A percentile compares a stretch with the other conserved stretches of the same genome.
These are phyloP conservation scores for Microctonus hyperodae DNA, from an alignment of 2,888 invertebrate genomes.

Conservation along the genomic window DNA sequence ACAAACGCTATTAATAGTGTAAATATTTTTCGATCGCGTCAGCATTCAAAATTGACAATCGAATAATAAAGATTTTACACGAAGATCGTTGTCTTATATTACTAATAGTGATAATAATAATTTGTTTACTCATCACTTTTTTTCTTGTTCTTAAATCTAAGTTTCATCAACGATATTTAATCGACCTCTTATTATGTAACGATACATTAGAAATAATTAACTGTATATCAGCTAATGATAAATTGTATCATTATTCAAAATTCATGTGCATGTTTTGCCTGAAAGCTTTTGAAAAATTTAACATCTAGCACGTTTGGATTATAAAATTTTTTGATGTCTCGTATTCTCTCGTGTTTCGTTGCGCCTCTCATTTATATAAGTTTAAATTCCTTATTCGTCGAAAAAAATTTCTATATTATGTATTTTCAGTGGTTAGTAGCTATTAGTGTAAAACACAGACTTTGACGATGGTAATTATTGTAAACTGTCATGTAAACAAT, in stretches of 20 bases:
- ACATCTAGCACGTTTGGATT: neutral
- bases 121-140: constrained; percentile 15
- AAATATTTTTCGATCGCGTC: neutral
- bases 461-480: constrained; percentile 6
- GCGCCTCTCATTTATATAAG: neutral
- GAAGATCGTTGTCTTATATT: neutral
- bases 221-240: constrained; percentile 42
- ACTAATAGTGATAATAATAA: neutral
- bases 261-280: neutral
- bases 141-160: constrained; percentile 29
- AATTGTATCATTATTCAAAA: constrained; percentile 23
- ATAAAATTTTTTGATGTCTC: neutral
- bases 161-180: constrained; percentile 34
- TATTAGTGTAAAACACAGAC: neutral
- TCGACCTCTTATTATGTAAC: constrained; percentile 35
- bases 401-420: neutral
- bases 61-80: neutral
- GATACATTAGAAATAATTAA: constrained; percentile 34
- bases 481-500: neutral
- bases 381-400: neutral
- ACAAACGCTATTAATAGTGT: neutral
- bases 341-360: neutral
- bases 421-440: neutral
- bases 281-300: constrained; percentile 10
- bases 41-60: neutral